A percentile compares a stretch with the other conserved stretches of the same genome.
Conservation (phyloP, 1,140 invertebrate species). For the Patella vulgata region DNA sequence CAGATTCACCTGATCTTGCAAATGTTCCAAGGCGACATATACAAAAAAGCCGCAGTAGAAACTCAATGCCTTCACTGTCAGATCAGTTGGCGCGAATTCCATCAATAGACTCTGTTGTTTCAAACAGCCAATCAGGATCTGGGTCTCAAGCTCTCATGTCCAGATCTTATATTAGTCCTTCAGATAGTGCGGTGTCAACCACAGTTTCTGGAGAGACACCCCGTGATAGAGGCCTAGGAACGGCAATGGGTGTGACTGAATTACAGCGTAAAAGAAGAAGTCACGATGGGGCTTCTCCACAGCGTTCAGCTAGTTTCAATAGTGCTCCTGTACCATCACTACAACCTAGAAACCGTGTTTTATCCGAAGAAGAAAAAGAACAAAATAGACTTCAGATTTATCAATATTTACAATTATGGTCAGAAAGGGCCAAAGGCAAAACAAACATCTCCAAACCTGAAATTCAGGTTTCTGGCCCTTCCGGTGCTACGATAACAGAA, state of each 20-base stretch:
- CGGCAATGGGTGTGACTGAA: too few species aligned
- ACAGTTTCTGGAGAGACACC: neutral
- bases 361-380: constrained; percentile 57
- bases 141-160: neutral
- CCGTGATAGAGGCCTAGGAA: neutral
- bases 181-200: neutral
- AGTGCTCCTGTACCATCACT: constrained; percentile 41
- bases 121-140: constrained; percentile 7
- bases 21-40: too few species aligned
- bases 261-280: constrained; percentile 15
- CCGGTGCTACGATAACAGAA: constrained; percentile 1
- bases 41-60: neutral
- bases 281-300: constrained; percentile 24
- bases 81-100: constrained; percentile 30
- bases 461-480: constrained; percentile 19
- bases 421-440: constrained; percentile 48
- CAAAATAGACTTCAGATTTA: constrained; percentile 57
- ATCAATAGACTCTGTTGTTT: constrained; percentile 35
- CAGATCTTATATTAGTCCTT: constrained; percentile 9
- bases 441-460: constrained; percentile 19
- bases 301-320: constrained; percentile 14
- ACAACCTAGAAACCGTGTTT: constrained; percentile 42
- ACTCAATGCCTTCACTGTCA: constrained; percentile 13
- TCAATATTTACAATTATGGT: constrained; percentile 59
- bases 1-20: too few species aligned